A percentile compares a stretch with the other conserved stretches of the same genome.
Conservation (phyloP, 2,888 invertebrate genomes). For the Euzetes globulus region DNA sequence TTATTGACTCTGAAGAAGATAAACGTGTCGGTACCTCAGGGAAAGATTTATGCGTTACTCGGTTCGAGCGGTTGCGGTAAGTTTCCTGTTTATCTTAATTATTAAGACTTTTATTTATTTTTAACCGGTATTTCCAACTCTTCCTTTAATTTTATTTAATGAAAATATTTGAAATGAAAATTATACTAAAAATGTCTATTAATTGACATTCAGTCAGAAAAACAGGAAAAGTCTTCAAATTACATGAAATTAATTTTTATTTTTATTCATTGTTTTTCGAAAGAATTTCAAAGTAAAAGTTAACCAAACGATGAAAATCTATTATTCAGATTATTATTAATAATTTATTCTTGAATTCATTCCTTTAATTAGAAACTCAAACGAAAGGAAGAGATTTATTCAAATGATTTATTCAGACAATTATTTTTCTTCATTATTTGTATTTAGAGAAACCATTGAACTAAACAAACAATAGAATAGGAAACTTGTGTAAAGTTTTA, state of each 20-base stretch:
- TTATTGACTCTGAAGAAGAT: conserved; percentile 34
- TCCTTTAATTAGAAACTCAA: no score
- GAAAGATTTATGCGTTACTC: conserved; percentile 34
- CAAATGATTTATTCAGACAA: no score
- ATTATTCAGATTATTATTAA: not conserved
- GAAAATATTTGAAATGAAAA: no score
- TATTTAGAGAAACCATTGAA: not conserved
- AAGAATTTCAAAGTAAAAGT: no score
- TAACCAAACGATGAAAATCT: no score
- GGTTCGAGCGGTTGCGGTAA: conserved; percentile 39
- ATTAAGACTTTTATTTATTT: not conserved
- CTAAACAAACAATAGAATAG: not conserved
- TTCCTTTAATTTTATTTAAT: not conserved
- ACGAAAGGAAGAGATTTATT: no score
- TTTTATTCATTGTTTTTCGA: no score
- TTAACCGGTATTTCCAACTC: not conserved
- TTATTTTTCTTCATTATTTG: no score
- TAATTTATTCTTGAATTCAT: no score
- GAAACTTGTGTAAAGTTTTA: no score
- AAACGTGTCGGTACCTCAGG: conserved; percentile 34
- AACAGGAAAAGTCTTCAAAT: not conserved
- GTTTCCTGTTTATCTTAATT: conserved; percentile 19
- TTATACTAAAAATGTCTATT: no score
- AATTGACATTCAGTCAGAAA: not conserved
- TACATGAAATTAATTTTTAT: not conserved